Base-by-base conservation (phyloP, 2,113 vertebrate species). In the Camelus dromedarius region DNA sequence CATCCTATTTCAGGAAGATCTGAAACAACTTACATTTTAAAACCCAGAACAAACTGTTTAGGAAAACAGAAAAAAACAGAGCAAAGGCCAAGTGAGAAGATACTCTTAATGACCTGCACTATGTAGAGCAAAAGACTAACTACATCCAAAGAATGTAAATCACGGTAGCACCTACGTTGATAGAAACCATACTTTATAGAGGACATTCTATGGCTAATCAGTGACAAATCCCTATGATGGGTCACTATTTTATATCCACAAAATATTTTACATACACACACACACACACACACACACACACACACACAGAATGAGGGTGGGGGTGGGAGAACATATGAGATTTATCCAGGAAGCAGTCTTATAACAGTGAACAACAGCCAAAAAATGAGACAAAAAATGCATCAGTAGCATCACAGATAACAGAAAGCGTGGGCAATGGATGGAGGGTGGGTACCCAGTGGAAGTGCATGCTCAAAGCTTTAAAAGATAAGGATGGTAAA, bases 401-500 rank as follows among this genome's bases (percentile, higher is more conserved):
- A 38, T 16, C 3, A 64, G 18, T 62, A 15, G 4, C n/a, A 42
- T 75, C 80, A 64, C 19, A 54, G 5, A 20, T 35, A 35, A 56
- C 10, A 83, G 58, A 54, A 46, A 76, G 26, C n/a, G 13, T 1
- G 16, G 58, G 80, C 46, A 75, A 16, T 15, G 30, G 52, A 26
- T 32, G 35, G 8, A 0, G 1, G 22, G 18, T 28, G 0, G 6
- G 30, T 35, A 18, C 24, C 64, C 7, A 4, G 24, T 3, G 32
- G 46, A 66, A 26, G 54, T 14, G 35, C 48, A 18, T 22, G 28
- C 35, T 32, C 13, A 2, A n/a, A 50, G 26, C 26, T 76, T 28
- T 20, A 42, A 46, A 77, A 35, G 30, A 20, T 28, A 22, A 38
- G 18, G 50, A 67, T 14, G 10, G 24, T 12, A 66, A 28, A 72